These are phyloP conservation scores for Hydrotaea diabolus DNA, from an alignment of 2,888 invertebrate genomes.

Conservation along the genomic window DNA sequence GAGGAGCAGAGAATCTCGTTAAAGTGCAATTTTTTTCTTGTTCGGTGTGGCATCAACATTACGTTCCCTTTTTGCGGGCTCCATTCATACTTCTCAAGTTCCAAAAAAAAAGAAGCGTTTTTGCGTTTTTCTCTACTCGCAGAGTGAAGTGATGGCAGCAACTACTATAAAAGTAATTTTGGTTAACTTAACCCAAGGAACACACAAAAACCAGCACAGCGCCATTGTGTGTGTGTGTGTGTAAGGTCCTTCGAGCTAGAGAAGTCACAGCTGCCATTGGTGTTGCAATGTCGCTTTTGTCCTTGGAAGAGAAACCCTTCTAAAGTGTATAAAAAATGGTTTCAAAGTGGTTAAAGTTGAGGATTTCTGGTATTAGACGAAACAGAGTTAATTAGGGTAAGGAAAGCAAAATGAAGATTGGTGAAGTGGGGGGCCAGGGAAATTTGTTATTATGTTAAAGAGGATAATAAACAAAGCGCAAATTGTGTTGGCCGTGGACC, in stretches of 20 bases:
- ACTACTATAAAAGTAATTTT: conserved; percentile 61
- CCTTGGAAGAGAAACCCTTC: conserved; percentile 19
- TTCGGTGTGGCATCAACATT: conserved; percentile 39
- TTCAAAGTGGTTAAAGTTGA: conserved; percentile 36
- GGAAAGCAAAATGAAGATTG: conserved; percentile 23
- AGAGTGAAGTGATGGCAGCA: conserved; percentile 59
- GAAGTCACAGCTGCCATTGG: conserved; percentile 57
- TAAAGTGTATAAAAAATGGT: conserved; percentile 12
- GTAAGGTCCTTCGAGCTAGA: conserved; percentile 14
- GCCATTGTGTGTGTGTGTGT: too few relatives aligned
- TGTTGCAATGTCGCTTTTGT: conserved; percentile 25
- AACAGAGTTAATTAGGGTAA: conserved; percentile 31
- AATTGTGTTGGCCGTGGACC: not conserved
- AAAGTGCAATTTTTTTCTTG: conserved; percentile 56
- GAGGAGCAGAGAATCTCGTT: conserved; percentile 41
- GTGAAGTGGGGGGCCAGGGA: not conserved
- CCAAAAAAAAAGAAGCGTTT: conserved; percentile 7
- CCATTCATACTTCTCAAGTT: conserved; percentile 46
- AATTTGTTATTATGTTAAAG: conserved; percentile 16
- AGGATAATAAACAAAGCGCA: not conserved
- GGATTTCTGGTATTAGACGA: conserved; percentile 32
- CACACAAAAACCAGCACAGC: not conserved
- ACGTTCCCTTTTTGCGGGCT: not conserved
- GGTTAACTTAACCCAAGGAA: conserved; percentile 52
- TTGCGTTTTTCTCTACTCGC: conserved; percentile 6